These are phyloP conservation scores for Ophioderma brevispina DNA, from an alignment of 35 echinoderm and acorn worm species.

Conservation along the genomic window DNA sequence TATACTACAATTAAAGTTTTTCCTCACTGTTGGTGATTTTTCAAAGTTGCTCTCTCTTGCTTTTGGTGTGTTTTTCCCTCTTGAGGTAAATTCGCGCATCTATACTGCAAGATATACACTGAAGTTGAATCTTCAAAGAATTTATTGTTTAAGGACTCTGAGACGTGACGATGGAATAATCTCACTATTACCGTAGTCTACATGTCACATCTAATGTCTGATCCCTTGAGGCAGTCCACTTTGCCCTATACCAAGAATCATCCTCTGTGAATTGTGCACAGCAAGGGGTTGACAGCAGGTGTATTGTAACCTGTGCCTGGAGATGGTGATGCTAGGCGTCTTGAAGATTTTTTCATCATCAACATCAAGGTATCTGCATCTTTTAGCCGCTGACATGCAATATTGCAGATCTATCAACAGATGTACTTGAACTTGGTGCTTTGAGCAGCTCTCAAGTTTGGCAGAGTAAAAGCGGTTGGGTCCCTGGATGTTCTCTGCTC, in stretches of 20 bases:
- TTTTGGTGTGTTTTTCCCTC: conserved; percentile 3
- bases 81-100: conserved; percentile 39
- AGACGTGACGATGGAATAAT: conserved; percentile 39
- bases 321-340: conserved; percentile 45
- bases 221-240: conserved; percentile 34
- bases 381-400: conserved; percentile 73
- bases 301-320: conserved; percentile 16
- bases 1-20: conserved; percentile 3
- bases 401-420: conserved; percentile 19
- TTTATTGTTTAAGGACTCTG: conserved; percentile 42
- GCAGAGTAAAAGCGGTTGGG: conserved; percentile 46
- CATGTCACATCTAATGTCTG: conserved; percentile 50
- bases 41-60: conserved; percentile 27
- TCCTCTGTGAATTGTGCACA: conserved; percentile 87
- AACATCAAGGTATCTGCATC: conserved; percentile 58
- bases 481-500: not conserved
- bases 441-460: conserved; percentile 31
- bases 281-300: conserved; percentile 46
- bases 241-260: conserved; percentile 71
- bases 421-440: conserved; percentile 57
- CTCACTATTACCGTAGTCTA: conserved; percentile 88
- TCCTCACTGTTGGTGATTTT: conserved; percentile 37
- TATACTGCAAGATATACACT: conserved; percentile 62
- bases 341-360: conserved; percentile 60
- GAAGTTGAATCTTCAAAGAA: conserved; percentile 61